These are phyloP conservation scores for Ichneumoninae sp. DNA, from an alignment of 2,888 invertebrate species.

Conservation along the genomic window DNA sequence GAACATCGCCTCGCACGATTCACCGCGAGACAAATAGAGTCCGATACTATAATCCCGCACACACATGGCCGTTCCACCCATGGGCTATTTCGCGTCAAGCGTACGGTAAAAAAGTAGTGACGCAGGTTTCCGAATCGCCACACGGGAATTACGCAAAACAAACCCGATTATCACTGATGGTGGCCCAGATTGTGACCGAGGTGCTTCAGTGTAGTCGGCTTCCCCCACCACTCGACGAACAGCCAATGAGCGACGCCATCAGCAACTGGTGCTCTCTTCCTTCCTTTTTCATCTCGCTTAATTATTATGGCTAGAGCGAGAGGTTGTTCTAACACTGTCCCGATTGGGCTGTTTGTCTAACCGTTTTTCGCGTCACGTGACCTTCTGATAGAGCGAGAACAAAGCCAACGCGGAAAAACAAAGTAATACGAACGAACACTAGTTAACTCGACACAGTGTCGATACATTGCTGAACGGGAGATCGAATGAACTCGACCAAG, in stretches of 20 bases:
- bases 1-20: conserved; percentile 45
- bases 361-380: not conserved
- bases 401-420: not conserved
- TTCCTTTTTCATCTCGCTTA: not conserved
- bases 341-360: not conserved
- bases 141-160: not conserved
- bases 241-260: too few relatives aligned
- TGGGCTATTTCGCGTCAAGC: not conserved
- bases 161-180: not conserved
- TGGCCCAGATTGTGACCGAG: not conserved
- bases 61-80: not conserved
- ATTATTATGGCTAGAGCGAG: not conserved
- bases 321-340: not conserved
- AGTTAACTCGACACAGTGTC: not conserved
- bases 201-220: not conserved
- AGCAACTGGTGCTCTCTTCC: not conserved
- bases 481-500: too few relatives aligned
- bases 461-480: too few relatives aligned
- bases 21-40: conserved; percentile 39
- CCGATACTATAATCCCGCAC: conserved; percentile 12
- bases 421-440: not conserved
- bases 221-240: too few relatives aligned
- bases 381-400: not conserved
- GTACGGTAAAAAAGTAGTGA: not conserved
- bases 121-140: not conserved